phyloP scores from a whole-genome alignment of 1,140 invertebrate genomes.

The Pseudobourletiella spinata region DNA sequence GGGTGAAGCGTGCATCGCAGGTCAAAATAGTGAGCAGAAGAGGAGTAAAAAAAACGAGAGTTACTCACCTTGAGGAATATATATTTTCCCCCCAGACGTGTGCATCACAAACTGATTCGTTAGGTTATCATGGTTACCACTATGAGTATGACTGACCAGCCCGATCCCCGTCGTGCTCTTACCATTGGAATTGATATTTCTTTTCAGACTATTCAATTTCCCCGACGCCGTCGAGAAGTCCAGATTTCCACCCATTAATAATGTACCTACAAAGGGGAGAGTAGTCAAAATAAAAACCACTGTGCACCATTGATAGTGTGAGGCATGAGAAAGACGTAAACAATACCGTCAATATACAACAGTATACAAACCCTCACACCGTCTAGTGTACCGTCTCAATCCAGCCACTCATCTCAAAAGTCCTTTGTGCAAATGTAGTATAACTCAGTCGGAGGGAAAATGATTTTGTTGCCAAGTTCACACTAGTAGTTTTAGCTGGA shows the following conservation, averaged over 20 bases:
- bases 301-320: too few species aligned
- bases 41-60: background rate
- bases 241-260: constrained; percentile 69
- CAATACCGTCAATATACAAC: too few species aligned
- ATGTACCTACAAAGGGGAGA: constrained; percentile 76
- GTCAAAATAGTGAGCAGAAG: background rate
- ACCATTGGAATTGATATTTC: constrained; percentile 57
- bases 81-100: constrained; percentile 81
- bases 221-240: constrained; percentile 80
- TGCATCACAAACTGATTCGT: constrained; percentile 83
- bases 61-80: constrained; percentile 74
- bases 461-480: too few species aligned
- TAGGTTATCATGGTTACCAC: constrained; percentile 57
- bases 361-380: too few species aligned
- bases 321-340: too few species aligned
- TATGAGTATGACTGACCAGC: constrained; percentile 49
- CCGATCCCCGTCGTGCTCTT: constrained; percentile 45
- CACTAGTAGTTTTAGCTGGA: too few species aligned
- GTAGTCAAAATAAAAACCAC: too few species aligned
- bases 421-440: too few species aligned
- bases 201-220: constrained; percentile 72
- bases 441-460: too few species aligned
- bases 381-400: too few species aligned
- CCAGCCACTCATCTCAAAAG: too few species aligned
- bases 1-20: background rate